Evolutionary conservation across 2,113 vertebrate genomes (phyloP), one percentile per base, ranked within the genome.

Genomic region (Macrotis lagotis): DNA sequence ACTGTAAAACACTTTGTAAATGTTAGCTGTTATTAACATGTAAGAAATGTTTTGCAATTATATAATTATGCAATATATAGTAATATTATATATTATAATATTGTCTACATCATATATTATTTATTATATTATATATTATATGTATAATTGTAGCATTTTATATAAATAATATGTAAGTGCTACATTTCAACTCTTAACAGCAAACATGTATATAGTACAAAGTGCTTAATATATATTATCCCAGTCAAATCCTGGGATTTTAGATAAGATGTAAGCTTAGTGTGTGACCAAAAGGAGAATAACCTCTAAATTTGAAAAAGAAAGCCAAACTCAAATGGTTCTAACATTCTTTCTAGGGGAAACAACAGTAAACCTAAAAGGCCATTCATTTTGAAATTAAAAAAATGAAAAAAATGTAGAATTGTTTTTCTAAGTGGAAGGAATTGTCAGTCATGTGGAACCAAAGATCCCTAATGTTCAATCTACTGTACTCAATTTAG

Each of bases 401-500:
- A 90, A 90, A 90, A 90, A 90, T 26, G 48, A 48, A 89, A 88
- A 44, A 95, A 96, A 92, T 59, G n/a, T 47, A 44, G 94, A 88
- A 89, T 93, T 93, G 50, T 94, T 96, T 96, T 59, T 83, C 90
- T 94, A 96, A 95, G 51, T 94, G 89, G 91, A 83, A 90, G 95
- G 95, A 97, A 93, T 96, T 94, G 92, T 88, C 91, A 93, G 92
- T 88, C 91, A 10, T 59, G 44, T 48, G 53, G 91, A 97, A 94
- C 91, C 51, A 0, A 28, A 95, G 22, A 89, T 48, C 48, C 52
- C 44, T 3, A 83, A 52, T 94, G 94, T 50, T 96, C 50, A 10
- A 2, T 44, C 52, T 47, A 16, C 37, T 24, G 48, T 8, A 14
- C 0, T n/a, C 90, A 95, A 89, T 94, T 51, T 47, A 47, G 49